Evolutionary conservation across 2,888 invertebrate species (phyloP).

Genomic region (Agonopterix alstromeriana): DNA sequence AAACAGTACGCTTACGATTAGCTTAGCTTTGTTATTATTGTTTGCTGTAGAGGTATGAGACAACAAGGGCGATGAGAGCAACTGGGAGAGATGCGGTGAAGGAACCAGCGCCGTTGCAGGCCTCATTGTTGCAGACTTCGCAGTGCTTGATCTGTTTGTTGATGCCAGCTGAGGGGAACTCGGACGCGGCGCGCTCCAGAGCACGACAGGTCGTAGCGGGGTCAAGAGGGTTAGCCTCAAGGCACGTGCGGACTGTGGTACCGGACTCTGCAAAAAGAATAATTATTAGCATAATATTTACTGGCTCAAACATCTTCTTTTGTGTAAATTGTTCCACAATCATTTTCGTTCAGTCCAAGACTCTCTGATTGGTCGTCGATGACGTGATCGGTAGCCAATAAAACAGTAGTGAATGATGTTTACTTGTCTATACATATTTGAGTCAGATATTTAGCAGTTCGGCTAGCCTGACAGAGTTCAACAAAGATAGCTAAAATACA

Average conservation of each 20-base stretch:
- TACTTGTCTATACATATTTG: no score
- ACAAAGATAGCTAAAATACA: no score
- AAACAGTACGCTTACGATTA: constrained; percentile 1
- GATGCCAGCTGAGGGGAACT: constrained; percentile 16
- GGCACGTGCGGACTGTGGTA: constrained; percentile 51
- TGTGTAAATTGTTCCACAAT: no score
- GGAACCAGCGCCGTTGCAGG: constrained; percentile 69
- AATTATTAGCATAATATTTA: background rate
- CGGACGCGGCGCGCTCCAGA: constrained; percentile 27
- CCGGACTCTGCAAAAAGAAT: constrained; percentile 42
- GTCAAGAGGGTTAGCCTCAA: constrained; percentile 47
- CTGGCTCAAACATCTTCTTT: no score
- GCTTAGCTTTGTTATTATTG: constrained; percentile 33
- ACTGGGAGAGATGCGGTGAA: constrained; percentile 49
- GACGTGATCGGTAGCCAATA: no score
- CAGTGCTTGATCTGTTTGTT: constrained; percentile 43
- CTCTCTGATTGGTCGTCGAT: no score
- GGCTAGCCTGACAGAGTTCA: no score
- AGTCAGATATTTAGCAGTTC: no score
- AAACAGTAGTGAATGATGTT: no score
- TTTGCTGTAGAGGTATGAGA: constrained; percentile 50
- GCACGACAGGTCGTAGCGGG: constrained; percentile 41
- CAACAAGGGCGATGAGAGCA: constrained; percentile 40
- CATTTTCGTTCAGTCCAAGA: no score
- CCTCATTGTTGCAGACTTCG: constrained; percentile 63